phyloP scores from a whole-genome alignment of 2,888 invertebrate species.

The Digitonthophagus gazella region DNA sequence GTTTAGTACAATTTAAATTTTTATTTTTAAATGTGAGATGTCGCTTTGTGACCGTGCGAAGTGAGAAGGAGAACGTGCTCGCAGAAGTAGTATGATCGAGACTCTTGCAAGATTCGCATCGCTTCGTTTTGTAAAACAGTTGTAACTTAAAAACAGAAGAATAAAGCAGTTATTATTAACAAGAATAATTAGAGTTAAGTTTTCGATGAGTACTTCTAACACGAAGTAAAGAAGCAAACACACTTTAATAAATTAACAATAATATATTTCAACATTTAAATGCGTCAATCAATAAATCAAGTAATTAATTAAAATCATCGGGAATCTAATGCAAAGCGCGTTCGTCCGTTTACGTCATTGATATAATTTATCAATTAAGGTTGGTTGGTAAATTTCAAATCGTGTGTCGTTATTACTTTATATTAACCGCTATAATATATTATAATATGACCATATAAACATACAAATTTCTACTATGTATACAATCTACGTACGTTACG shows the following conservation, averaged over 20 bases:
- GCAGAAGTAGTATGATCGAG: no score
- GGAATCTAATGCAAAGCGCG: constrained; percentile 39
- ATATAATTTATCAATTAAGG: constrained; percentile 15
- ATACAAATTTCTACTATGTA: constrained; percentile 27
- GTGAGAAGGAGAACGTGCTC: no score
- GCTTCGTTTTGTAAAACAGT: no score
- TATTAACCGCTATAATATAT: constrained; percentile 27
- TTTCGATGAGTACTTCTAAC: no score
- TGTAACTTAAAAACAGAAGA: no score
- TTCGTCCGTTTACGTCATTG: constrained; percentile 28
- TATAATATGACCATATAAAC: constrained; percentile 22
- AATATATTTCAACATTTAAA: constrained; percentile 48
- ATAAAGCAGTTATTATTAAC: no score
- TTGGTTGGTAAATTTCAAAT: neutral
- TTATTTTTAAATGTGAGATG: no score
- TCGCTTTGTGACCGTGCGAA: no score
- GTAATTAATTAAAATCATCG: constrained; percentile 24
- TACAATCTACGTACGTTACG: constrained; percentile 2
- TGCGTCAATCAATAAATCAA: constrained; percentile 42
- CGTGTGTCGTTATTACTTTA: constrained; percentile 2
- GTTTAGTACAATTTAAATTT: no score
- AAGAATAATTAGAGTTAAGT: no score
- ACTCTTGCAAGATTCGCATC: no score
- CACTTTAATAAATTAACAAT: constrained; percentile 41
- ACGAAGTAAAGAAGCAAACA: constrained; percentile 22